Evolutionary conservation across 2,113 vertebrate species (phyloP).

Genomic region (Rousettus leschenaultii): DNA sequence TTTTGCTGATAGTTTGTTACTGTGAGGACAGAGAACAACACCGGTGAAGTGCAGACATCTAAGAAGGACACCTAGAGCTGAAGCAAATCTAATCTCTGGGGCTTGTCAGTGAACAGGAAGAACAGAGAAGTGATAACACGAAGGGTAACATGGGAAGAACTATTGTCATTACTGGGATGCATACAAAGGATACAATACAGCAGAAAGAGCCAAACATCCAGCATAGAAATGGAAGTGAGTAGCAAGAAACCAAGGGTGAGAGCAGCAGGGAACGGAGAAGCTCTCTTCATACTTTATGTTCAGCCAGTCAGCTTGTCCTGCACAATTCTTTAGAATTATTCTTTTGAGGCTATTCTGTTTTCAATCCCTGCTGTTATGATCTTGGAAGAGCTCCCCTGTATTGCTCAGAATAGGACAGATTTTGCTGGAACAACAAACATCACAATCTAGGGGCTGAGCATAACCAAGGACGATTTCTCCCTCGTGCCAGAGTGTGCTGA

Average conservation of each 20-base stretch:
- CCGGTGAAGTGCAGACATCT: background rate
- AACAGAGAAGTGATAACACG: background rate
- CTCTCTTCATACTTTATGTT: background rate
- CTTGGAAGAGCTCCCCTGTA: background rate
- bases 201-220: background rate
- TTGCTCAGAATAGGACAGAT: background rate
- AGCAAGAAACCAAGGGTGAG: background rate
- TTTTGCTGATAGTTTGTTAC: background rate
- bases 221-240: background rate
- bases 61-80: background rate
- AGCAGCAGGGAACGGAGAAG: background rate
- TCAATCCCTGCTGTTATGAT: background rate
- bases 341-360: background rate
- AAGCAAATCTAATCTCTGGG: background rate
- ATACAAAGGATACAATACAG: background rate
- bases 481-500: background rate
- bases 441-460: background rate
- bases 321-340: background rate
- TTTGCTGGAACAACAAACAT: background rate
- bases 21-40: background rate
- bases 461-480: background rate
- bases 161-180: background rate
- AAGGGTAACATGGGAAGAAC: background rate
- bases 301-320: background rate
- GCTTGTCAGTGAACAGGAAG: background rate